Evolutionary conservation across 2,113 vertebrate genomes (phyloP), one percentile per base, ranked within the genome.

Genomic region (Neofelis nebulosa): DNA sequence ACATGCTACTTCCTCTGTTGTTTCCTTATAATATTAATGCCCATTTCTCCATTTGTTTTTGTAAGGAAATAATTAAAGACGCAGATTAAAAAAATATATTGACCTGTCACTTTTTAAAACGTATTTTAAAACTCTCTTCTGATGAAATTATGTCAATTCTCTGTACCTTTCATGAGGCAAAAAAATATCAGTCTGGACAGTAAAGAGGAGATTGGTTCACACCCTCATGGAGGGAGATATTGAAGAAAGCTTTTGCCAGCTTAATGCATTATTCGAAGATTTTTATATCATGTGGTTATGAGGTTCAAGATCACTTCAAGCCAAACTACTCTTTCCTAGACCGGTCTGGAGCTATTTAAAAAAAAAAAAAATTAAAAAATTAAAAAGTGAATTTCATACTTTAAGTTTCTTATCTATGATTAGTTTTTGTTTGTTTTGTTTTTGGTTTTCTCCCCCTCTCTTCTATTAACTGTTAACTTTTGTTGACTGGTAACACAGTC

Each of bases 1-100:
- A 98, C 98, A 98, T 14, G n/a, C 96, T 1, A 33, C 98, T 99
- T 99, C 99, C 99, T 99, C 98, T 94, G 94, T 90, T 96, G 94
- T 86, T 98, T 99, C 98, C 98, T 98, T 86, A 80, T 92, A 95
- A 97, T 81, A 85, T 91, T 94, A 8, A 95, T 96, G 98, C 98
- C 98, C 98, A 98, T 98, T 83, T 52, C 95, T 55, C 57, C 25
- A 48, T 95, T 96, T 99, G 98, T 99, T 99, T 99, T 99, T 97
- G 98, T 98, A 98, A 98, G 98, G 99, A 99, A 99, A 99, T 99
- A 97, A 99, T 99, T 99, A 99, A 98, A 99, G 98, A 98, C 92
- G 96, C 93, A 97, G 94, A 98, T 97, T 89, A 9, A 16, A 89
- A 96, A 98, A 97, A 96, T 98, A 98, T 96, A 38, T 9, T 91